phyloP scores from a whole-genome alignment of 2,888 invertebrate genomes.

The Drosophila sordidapex region DNA sequence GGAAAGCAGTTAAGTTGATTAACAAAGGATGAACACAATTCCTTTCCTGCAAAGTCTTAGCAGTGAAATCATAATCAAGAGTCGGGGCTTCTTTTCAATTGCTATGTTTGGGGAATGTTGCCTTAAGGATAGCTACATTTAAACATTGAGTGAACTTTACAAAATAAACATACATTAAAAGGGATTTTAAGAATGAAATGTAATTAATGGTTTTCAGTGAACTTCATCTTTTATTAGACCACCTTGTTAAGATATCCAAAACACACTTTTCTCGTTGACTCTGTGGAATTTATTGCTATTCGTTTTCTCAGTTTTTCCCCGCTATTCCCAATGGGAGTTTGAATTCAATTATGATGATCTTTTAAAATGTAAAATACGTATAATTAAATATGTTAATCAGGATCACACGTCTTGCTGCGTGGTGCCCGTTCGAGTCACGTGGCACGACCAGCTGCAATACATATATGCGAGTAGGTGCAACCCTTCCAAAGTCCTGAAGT shows the following conservation, averaged over 20 bases:
- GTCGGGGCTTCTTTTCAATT: not conserved
- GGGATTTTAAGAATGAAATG: not conserved
- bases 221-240: not conserved
- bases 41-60: not conserved
- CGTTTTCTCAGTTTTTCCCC: not conserved
- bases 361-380: not conserved
- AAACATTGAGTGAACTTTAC: not conserved
- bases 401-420: not conserved
- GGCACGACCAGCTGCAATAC: not conserved
- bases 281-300: not conserved
- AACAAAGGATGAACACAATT: not conserved
- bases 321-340: not conserved
- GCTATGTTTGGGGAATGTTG: not conserved
- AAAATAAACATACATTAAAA: not conserved
- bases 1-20: not conserved
- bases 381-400: not conserved
- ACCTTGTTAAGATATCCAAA: not conserved
- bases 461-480: not conserved
- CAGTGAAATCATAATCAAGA: not conserved
- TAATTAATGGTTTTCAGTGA: not conserved
- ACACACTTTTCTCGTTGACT: not conserved
- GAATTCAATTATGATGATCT: not conserved
- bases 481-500: constrained; percentile 9
- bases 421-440: not conserved
- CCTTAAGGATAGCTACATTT: not conserved